phyloP scores from a whole-genome alignment of 2,888 invertebrate species.

The Xylophagus ater region DNA sequence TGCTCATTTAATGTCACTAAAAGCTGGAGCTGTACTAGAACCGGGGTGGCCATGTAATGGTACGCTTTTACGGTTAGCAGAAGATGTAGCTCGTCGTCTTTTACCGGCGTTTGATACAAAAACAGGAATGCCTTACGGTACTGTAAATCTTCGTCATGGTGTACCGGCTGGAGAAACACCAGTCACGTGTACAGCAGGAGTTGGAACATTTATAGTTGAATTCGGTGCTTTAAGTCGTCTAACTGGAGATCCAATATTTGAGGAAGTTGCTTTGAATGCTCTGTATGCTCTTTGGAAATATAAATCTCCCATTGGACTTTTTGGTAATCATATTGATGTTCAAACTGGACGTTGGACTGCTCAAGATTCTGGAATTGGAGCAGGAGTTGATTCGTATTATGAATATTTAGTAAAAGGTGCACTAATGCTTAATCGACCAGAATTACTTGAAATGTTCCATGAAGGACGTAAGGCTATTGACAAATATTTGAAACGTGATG shows the following conservation, averaged over 20 bases:
- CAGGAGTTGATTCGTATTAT: constrained; percentile 94
- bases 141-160: constrained; percentile 82
- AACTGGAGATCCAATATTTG: constrained; percentile 89
- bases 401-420: constrained; percentile 97
- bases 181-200: constrained; percentile 95
- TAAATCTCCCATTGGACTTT: constrained; percentile 74
- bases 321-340: constrained; percentile 96
- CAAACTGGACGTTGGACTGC: constrained; percentile 94
- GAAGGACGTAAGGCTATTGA: constrained; percentile 67
- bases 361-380: constrained; percentile 93
- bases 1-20: constrained; percentile 84
- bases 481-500: constrained; percentile 80
- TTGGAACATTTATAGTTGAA: constrained; percentile 93
- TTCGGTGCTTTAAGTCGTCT: constrained; percentile 88
- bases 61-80: constrained; percentile 82
- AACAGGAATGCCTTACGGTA: constrained; percentile 97
- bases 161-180: constrained; percentile 92
- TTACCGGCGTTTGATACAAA: constrained; percentile 83
- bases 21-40: constrained; percentile 69
- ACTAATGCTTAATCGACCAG: constrained; percentile 77
- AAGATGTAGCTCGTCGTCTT: constrained; percentile 84
- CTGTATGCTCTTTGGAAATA: constrained; percentile 77
- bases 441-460: constrained; percentile 83
- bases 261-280: constrained; percentile 89
- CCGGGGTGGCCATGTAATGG: constrained; percentile 98